Evolutionary conservation across 2,888 invertebrate genomes (phyloP).

Genomic region (Morinoia aosen): DNA sequence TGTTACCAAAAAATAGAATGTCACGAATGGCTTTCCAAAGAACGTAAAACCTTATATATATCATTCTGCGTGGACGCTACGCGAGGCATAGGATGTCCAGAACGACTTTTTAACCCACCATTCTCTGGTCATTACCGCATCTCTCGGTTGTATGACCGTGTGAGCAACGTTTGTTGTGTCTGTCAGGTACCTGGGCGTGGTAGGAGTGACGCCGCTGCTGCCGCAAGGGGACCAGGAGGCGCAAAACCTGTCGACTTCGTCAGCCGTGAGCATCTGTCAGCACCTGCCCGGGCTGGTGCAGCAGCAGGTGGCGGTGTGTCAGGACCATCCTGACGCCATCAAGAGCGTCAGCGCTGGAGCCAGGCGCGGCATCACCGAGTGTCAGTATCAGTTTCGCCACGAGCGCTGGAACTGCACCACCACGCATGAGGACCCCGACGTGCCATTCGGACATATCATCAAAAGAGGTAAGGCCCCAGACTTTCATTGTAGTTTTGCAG

Average conservation of each 20-base stretch:
- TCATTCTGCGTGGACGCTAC: no score
- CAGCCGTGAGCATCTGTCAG: conserved; percentile 65
- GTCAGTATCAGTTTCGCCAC: conserved; percentile 75
- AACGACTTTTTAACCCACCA: no score
- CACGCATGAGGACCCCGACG: conserved; percentile 58
- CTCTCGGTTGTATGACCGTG: no score
- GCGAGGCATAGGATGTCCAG: no score
- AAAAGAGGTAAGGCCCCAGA: conserved; percentile 59
- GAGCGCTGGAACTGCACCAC: conserved; percentile 77
- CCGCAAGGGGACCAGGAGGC: conserved; percentile 66
- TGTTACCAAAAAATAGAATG: no score
- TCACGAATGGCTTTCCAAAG: no score
- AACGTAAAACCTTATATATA: no score
- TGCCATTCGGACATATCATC: conserved; percentile 62
- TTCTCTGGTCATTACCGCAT: no score
- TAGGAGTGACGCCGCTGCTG: conserved; percentile 65
- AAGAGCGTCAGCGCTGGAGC: conserved; percentile 75
- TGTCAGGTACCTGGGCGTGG: conserved; percentile 65
- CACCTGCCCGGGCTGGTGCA: conserved; percentile 66
- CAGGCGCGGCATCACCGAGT: conserved; percentile 74
- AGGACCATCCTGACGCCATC: conserved; percentile 71
- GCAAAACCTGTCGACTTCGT: conserved; percentile 64
- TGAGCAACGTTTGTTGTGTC: no score
- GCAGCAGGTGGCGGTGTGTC: conserved; percentile 67
- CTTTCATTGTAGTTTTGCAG: no score